Evolutionary conservation across 2,113 vertebrate species (phyloP).

Genomic region (Tringa solitaria): DNA sequence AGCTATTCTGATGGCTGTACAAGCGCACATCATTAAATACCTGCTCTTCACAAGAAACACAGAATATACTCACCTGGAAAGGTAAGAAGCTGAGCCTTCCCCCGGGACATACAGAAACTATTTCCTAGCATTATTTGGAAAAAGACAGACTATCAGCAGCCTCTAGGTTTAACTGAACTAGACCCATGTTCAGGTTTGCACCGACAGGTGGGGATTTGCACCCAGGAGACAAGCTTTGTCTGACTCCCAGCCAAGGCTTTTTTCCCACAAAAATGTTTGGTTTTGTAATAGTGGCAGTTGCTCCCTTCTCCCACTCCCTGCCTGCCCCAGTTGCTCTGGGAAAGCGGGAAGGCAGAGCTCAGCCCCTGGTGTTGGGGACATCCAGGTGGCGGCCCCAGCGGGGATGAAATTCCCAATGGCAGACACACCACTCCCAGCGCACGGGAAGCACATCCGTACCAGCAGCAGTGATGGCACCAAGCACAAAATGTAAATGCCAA

Average conservation of each 20-base stretch:
- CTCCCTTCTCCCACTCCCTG: not conserved
- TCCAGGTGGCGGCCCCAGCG: not conserved
- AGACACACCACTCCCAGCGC: fast-evolving
- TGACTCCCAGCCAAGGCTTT: not conserved
- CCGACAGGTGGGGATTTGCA: not conserved
- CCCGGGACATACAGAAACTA: fast-evolving
- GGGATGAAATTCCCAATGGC: not conserved
- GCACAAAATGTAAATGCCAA: fast-evolving
- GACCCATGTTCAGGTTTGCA: not conserved
- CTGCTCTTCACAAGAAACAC: constrained; percentile 76
- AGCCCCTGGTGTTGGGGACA: not conserved
- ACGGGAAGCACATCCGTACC: fast-evolving
- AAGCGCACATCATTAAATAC: constrained; percentile 80
- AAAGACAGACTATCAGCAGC: not conserved
- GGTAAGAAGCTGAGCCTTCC: constrained; percentile 61
- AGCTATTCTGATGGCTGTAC: constrained; percentile 83
- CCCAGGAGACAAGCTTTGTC: not conserved
- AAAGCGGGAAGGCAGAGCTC: not conserved
- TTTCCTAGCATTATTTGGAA: not conserved
- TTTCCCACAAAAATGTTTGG: not conserved
- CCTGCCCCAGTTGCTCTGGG: not conserved
- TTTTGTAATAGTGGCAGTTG: fast-evolving
- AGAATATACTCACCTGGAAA: constrained; percentile 51
- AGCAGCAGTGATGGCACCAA: fast-evolving
- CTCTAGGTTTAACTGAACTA: not conserved